Evolutionary conservation across 2,888 invertebrate species (phyloP), one percentile per base, ranked within the genome.

Genomic region (Phymatocera aterrima): DNA sequence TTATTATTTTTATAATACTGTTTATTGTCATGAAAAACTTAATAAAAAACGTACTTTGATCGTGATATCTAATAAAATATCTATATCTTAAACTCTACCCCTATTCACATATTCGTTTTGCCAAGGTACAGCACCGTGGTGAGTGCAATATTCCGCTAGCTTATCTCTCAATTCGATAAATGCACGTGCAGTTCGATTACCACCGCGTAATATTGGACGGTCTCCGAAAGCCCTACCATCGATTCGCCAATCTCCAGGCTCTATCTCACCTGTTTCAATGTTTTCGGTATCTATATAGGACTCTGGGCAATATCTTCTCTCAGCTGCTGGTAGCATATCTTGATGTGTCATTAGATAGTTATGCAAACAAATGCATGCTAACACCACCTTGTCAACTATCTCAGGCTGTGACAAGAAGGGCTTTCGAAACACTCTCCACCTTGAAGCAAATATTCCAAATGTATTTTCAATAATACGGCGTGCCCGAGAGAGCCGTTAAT

Each of bases 401-500:
- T 60, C 54, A 43, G 61, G 77, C 15, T 72, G 40, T 31, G 48
- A 21, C 28, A 77, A 43, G 15, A 54, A 40, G 15, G 74, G 40
- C n/a, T 74, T 51, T 37, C 57, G 34, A 21, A 74, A 74, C 48
- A 70, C 70, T 48, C 70, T 70, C 48, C 70, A 70, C 34, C 70
- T 46, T 70, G 70, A 70, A 21, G 74, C 74, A 43, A 54, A n/a
- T 34, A 74, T 74, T 10, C 74, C 74, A 15, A 74, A 74, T 4
- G 74, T 57, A 21, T 74, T 74, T 57, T 74, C 74, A 5, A 74
- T 74, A 2, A 43, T 21, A 18, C 54, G 74, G n/a, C 78, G 78
- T 37, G 77, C 79, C 21, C 61, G 64, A 57, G 70, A 77, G 18
- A 77, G 75, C 0, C 80, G 24, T 31, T 80, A 77, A 68, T 80